Percentiles rank a stretch among this genome's conserved stretches.
Conservation (phyloP, 2,797 vertebrate genomes). For the Lindbergichthys nudifrons region DNA sequence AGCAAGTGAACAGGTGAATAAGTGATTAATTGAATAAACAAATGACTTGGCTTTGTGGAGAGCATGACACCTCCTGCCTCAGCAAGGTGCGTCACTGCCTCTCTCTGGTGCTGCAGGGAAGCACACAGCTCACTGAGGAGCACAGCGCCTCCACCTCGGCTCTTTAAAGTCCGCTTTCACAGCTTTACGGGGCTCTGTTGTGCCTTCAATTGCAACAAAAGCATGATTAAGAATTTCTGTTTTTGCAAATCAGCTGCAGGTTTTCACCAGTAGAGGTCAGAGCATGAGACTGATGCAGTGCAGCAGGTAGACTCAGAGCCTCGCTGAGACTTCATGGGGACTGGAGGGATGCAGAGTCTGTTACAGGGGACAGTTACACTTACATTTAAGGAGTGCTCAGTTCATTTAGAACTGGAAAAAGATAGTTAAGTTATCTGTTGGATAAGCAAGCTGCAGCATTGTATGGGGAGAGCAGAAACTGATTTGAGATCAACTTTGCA, state of each 20-base stretch:
- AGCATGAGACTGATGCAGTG: not conserved
- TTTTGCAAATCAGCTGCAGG: not conserved
- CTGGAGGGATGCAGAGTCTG: not conserved
- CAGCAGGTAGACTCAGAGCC: constrained; percentile 8
- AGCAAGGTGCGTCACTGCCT: constrained; percentile 82
- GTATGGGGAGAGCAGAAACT: constrained; percentile 31
- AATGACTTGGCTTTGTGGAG: constrained; percentile 49
- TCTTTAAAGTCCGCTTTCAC: not conserved
- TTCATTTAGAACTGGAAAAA: constrained; percentile 13
- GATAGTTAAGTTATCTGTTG: not conserved
- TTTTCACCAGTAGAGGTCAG: constrained; percentile 10
- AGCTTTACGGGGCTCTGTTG: not conserved
- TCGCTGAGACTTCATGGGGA: not conserved
- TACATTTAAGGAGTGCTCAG: not conserved
- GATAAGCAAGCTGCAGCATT: constrained; percentile 19
- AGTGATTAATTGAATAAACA: constrained; percentile 70
- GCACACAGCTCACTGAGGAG: constrained; percentile 52
- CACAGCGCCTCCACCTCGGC: not conserved
- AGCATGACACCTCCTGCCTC: constrained; percentile 28
- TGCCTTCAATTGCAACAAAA: constrained; percentile 4
- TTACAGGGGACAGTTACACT: not conserved
- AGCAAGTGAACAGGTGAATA: constrained; percentile 61
- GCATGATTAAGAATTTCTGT: not conserved
- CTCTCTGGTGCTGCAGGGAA: constrained; percentile 78
- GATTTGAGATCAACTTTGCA: constrained; percentile 13